Evolutionary conservation across 2,888 invertebrate genomes (phyloP).

Genomic region (Pammene aurita): DNA sequence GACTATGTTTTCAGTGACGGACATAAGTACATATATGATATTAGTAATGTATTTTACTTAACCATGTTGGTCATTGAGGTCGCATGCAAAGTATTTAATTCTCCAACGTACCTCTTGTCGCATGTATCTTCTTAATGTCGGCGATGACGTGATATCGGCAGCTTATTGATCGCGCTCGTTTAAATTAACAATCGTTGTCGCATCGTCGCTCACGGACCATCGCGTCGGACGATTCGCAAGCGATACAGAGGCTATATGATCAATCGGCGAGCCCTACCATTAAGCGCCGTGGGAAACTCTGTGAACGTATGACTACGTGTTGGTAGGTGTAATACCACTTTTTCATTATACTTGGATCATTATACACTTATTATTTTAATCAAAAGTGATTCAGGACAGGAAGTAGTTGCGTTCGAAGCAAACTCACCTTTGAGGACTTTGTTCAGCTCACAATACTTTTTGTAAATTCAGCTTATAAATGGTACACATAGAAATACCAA

Average conservation of each 20-base stretch:
- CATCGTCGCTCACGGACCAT: slow-evolving; percentile 63
- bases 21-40: too few relatives aligned
- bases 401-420: neutral
- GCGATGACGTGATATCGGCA: slow-evolving; percentile 58
- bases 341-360: slow-evolving; percentile 4
- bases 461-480: too few relatives aligned
- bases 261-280: slow-evolving; percentile 51
- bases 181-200: slow-evolving; percentile 74
- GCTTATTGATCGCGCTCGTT: slow-evolving; percentile 76
- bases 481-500: too few relatives aligned
- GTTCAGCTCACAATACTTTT: neutral
- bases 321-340: slow-evolving; percentile 4
- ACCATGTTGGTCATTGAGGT: too few relatives aligned
- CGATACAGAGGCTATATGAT: slow-evolving; percentile 52
- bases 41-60: too few relatives aligned
- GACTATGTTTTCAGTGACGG: too few relatives aligned
- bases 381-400: neutral
- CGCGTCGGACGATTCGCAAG: slow-evolving; percentile 62
- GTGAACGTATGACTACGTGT: slow-evolving; percentile 6
- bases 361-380: slow-evolving; percentile 18
- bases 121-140: slow-evolving; percentile 55
- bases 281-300: slow-evolving; percentile 47
- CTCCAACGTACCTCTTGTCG: slow-evolving; percentile 29
- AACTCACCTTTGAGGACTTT: neutral
- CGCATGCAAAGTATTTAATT: neutral